Evolutionary conservation across 2,888 invertebrate species (phyloP), one percentile per base, ranked within the genome.

Genomic region (Labia minor): DNA sequence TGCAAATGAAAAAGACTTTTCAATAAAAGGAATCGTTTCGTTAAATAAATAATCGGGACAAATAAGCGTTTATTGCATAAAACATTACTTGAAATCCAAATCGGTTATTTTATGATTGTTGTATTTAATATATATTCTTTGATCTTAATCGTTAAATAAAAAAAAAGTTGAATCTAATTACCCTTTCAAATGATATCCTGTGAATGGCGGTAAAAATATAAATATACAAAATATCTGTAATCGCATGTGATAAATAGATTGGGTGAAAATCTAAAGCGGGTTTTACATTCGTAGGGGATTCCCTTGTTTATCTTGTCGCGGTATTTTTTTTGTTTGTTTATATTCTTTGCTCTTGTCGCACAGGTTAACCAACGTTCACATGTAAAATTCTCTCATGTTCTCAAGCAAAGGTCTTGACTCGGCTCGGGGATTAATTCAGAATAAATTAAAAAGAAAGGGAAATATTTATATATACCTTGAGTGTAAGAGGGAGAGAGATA

Each of bases 31-130:
- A n/a, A 49, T 49, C 16, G 14, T 49, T 49, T 49, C 49, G 14
- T 14, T 49, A 49, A 49, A 49, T 49, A 49, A 49, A 49, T 49
- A 49, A 49, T n/a, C 49, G 4, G 49, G 49, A 49, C 49, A 49
- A 49, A 49, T 49, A 49, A 16, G n/a, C 49, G 49, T 49, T 49
- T 49, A 49, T 49, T 49, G 49, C 49, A 49, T 49, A 49, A 49
- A 49, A 49, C 49, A 49, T 49, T 49, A 49, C 49, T n/a, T 49
- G 49, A 49, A 49, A 49, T 49, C 49, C n/a, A 49, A 49, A 49
- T 49, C 49, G 49, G 14, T 16, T 49, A 49, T 49, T 49, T 49
- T 49, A 49, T 49, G 49, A 49, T 49, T n/a, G 49, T 49, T 49
- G n/a, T 11, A 11, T 49, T 49, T 16, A n/a, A 49, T 49, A 16